These are phyloP conservation scores for Gambusia yucatana DNA, from an alignment of 2,797 vertebrate species.

Conservation along the genomic window DNA sequence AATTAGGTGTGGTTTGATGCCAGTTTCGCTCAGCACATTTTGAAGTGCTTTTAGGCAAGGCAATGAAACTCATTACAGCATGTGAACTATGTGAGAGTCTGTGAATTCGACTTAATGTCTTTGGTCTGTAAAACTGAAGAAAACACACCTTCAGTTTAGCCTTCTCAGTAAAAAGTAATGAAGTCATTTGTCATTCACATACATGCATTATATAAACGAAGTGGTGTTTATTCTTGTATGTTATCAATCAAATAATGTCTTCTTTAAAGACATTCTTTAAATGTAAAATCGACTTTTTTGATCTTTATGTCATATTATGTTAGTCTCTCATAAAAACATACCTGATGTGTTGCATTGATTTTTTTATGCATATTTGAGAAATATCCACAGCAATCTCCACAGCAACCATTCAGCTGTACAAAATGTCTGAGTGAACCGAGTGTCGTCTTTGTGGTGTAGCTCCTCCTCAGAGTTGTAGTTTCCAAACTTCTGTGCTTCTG, in stretches of 20 bases:
- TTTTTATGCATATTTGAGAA: no score
- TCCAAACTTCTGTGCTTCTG: no score
- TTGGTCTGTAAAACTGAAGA: not conserved
- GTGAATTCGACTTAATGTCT: not conserved
- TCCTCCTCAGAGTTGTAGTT: no score
- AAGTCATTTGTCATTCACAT: not conserved
- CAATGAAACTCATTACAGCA: not conserved
- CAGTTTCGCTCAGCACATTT: not conserved
- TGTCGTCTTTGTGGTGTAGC: no score
- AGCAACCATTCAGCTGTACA: no score
- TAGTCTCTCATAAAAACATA: no score
- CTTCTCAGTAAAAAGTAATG: not conserved
- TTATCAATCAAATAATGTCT: not conserved
- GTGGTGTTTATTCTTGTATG: not conserved
- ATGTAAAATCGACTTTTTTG: no score
- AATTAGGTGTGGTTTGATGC: not conserved
- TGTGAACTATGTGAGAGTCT: not conserved
- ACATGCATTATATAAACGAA: not conserved
- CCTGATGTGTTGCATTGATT: no score
- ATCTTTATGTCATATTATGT: no score
- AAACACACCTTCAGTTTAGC: not conserved
- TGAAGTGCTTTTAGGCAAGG: not conserved
- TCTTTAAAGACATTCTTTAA: not conserved
- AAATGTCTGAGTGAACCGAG: no score
- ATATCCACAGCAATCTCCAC: no score